Evolutionary conservation across 2,797 vertebrate species (phyloP), one percentile per base, ranked within the genome.

Genomic region (Sphaeramia orbicularis): DNA sequence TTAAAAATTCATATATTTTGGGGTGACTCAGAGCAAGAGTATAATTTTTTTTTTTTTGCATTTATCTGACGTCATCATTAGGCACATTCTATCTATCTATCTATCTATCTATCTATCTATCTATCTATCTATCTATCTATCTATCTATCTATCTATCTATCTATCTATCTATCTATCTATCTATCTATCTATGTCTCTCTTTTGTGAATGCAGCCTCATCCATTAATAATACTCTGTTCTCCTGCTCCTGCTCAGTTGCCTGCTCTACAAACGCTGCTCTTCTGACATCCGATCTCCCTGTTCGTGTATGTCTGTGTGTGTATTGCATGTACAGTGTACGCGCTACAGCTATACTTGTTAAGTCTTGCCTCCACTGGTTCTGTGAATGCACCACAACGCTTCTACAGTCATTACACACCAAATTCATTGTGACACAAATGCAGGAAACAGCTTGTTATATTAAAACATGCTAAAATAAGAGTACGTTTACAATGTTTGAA

Each of bases 181-280:
- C 15, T 4, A n/a, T n/a, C n/a, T n/a, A n/a, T 38, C 13, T 38
- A 38, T 38, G 3, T 38, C 10, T 38, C 37, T 38, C 15, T n/a
- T n/a, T n/a, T n/a, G n/a, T n/a, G n/a, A n/a, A n/a, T 70, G 71
- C 74, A 62, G 79, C 38, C 41, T 76, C 48, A 89, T 92, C 30
- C 78, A 90, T 90, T 88, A 91, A 89, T 89, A 84, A 91, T 86
- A 57, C 71, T 74, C 65, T 70, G 60, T 65, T 86, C 71, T 71
- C n/a, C n/a, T n/a, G n/a, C n/a, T n/a, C n/a, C n/a, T n/a, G n/a
- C n/a, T 85, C n/a, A n/a, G n/a, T 68, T 51, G 63, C 54, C 52
- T 45, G 44, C 65, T 75, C 52, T 85, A 74, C 82, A 80, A 80
- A 76, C 44, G 38, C 55, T 68, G 58, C 70, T 83, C 61, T 49